Evolutionary conservation across 2,113 vertebrate species (phyloP), one percentile per base, ranked within the genome.

Genomic region (Ctenomys sociabilis): DNA sequence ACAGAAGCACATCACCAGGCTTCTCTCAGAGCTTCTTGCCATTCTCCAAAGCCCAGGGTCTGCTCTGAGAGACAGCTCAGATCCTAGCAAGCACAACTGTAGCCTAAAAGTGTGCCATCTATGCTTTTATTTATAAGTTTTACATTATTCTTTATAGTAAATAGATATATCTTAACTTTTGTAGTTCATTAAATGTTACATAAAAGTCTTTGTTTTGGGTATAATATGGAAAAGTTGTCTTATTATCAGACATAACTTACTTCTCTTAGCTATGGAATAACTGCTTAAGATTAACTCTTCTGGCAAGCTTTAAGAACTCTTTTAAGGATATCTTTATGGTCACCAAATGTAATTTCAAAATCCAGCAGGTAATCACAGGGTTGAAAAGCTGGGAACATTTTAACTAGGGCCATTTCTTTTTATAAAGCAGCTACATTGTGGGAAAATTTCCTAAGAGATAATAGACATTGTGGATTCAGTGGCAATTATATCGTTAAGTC

Each of bases 381-480:
- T 97, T 96, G 70, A 88, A 96, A 91, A 82, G 85, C 87, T 35
- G 24, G 82, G 73, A 89, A 54, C 77, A 93, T 91, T 96, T 98
- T 96, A 93, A 97, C 80, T 93, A 93, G 93, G 80, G 61, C 70
- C 77, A 83, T 97, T 96, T 97, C 66, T 96, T 96, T 97, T 97
- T 93, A 97, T 97, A 96, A 96, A 88, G 77, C 81, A 96, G 52
- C 93, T 96, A 97, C 94, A 85, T 93, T 95, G 54, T 96, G 97
- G 96, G 95, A 97, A 97, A 92, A 59, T 95, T 94, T 97, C 78
- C 92, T 90, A 59, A 95, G 73, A 93, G 81, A 59, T 93, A 97
- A 93, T 92, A 95, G 95, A 88, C 61, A 80, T 68, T 88, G 66
- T 92, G 32, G 82, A 93, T 94, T 94, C 95, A 96, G 95, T 94